phyloP scores from a whole-genome alignment of 2,113 vertebrate species.

The Deroptyus accipitrinus region DNA sequence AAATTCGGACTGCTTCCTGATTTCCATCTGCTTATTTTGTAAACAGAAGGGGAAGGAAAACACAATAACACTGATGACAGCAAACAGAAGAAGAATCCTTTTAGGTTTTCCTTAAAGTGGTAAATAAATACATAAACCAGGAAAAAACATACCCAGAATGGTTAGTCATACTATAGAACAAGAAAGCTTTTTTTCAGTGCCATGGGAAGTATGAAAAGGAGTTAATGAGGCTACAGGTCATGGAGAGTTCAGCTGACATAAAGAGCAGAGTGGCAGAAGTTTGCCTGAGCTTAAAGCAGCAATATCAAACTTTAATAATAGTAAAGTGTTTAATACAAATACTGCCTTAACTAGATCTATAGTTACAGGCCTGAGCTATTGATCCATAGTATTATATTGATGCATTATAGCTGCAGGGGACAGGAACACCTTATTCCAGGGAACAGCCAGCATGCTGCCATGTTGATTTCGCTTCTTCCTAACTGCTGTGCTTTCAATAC shows the following conservation, averaged over 20 bases:
- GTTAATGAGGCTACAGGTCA: conserved; percentile 4
- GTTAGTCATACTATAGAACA: background rate
- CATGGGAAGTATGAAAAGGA: background rate
- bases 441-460: background rate
- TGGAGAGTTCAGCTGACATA: conserved; percentile 22
- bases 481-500: background rate
- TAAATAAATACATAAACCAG: background rate
- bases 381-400: conserved; percentile 8
- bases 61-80: background rate
- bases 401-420: background rate
- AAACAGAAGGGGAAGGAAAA: background rate
- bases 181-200: background rate
- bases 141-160: background rate
- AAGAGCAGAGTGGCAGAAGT: background rate
- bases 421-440: conserved; percentile 9
- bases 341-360: background rate
- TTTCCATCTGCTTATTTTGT: background rate
- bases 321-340: conserved; percentile 23
- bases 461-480: conserved; percentile 10
- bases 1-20: background rate
- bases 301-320: conserved; percentile 22
- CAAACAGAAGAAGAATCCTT: background rate
- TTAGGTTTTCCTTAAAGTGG: background rate
- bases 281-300: background rate
- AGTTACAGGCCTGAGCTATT: conserved; percentile 21